Evolutionary conservation across 1,140 invertebrate species (phyloP).

Genomic region (Cydia strobilella): DNA sequence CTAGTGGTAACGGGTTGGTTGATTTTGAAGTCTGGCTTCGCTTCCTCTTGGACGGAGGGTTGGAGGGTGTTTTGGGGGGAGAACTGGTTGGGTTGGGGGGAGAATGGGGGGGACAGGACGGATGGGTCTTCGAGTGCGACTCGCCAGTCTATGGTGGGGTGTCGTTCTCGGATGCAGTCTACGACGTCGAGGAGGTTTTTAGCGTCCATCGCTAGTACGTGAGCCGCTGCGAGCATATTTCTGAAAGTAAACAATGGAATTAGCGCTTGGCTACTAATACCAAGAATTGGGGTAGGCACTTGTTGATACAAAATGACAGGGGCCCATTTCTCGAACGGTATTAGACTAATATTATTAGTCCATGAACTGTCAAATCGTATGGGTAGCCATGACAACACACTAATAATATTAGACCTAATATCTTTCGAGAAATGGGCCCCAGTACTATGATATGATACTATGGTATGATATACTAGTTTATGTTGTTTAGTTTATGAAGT

Average conservation of each 20-base stretch:
- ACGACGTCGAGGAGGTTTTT: constrained; percentile 98
- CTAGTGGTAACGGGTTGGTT: constrained; percentile 76
- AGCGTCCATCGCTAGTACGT: constrained; percentile 98
- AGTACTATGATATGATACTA: no score
- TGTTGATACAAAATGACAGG: no score
- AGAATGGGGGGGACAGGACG: constrained; percentile 30
- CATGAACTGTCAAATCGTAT: no score
- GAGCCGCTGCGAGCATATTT: constrained; percentile 95
- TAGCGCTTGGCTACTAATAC: no score
- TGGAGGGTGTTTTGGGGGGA: constrained; percentile 43
- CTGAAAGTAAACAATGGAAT: constrained; percentile 80
- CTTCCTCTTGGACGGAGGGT: constrained; percentile 53
- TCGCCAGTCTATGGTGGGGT: constrained; percentile 84
- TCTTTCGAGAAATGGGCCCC: no score
- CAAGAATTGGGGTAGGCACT: no score
- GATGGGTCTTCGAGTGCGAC: constrained; percentile 48
- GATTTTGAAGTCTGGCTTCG: constrained; percentile 74
- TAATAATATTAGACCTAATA: no score
- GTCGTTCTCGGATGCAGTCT: constrained; percentile 91
- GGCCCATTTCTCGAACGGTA: no score
- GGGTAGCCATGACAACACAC: no score
- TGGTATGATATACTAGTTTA: no score
- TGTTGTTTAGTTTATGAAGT: no score
- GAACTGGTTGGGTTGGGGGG: constrained; percentile 46
- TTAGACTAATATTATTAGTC: no score